These are phyloP conservation scores for Molothrus aeneus DNA, from an alignment of 2,797 vertebrate genomes.

Conservation along the genomic window DNA sequence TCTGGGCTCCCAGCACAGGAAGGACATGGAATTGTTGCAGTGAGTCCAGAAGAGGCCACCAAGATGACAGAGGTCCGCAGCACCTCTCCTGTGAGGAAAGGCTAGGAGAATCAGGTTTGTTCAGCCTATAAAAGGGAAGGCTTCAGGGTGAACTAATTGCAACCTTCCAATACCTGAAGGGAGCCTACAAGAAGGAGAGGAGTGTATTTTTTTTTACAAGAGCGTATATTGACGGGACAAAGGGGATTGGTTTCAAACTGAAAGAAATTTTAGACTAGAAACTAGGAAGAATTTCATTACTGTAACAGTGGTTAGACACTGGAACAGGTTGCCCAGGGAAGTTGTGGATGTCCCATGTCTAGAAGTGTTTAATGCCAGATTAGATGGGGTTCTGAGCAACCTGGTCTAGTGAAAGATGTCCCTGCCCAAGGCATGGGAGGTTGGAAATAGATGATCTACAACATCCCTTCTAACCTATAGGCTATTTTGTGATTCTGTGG, in stretches of 20 bases:
- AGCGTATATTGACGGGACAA: not conserved
- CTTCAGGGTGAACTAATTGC: not conserved
- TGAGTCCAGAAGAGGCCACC: not conserved
- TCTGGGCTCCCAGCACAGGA: not conserved
- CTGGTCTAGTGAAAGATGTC: not conserved
- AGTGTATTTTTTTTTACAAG: not conserved
- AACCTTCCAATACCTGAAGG: not conserved
- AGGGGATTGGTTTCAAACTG: not conserved
- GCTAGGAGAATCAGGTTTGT: not conserved
- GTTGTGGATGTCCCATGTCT: not conserved
- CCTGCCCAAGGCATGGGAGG: not conserved
- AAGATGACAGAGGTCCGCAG: not conserved
- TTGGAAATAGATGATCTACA: not conserved
- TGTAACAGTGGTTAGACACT: no score
- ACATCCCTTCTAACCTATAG: not conserved
- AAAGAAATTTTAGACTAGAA: not conserved
- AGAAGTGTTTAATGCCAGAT: not conserved
- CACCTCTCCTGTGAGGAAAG: not conserved
- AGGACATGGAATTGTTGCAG: fast-evolving
- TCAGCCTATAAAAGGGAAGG: not conserved
- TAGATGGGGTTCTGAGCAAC: not conserved
- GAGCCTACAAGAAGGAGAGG: not conserved
- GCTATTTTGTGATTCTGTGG: not conserved
- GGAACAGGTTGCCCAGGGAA: not conserved
- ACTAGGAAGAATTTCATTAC: not conserved